Base-by-base conservation (phyloP, 1,140 invertebrate species). In the Stegodyphus dumicola region DNA sequence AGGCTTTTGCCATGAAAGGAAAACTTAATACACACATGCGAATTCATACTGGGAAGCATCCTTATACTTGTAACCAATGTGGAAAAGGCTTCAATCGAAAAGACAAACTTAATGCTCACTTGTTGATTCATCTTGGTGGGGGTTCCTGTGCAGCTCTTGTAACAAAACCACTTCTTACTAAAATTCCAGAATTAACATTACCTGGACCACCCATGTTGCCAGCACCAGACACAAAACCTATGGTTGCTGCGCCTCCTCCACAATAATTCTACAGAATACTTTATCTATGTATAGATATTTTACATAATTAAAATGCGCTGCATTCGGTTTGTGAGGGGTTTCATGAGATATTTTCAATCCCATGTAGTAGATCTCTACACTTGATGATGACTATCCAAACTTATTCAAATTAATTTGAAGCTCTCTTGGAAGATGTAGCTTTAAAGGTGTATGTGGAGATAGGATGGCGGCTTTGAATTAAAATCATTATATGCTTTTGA, bases 51-150 rank as follows among this genome's bases (percentile, higher is more conserved):
- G 91, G 91, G 81, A 91, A 92, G n/a, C 89, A 92, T 70, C 92
- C 93, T 83, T 92, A 92, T 88, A 88, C 92, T 6, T 94, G 94
- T 89, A 93, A 93, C 86, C 90, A 91, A 11, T 94, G 94, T 91
- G 92, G 93, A 0, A 94, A 92, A 6, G 90, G 91, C 78, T 95
- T 95, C 88, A 94, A 94, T 88, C 91, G 94, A 56, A 93, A 93
- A 90, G 94, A 95, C 89, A 93, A 94, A 73, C 90, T 95, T 0
- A 92, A 93, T 71, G 91, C 94, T 18, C 94, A 95, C 89, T 92
- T 93, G 91, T 90, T 93, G 56, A 93, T 94, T 77, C 94, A 95
- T 88, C 77, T 85, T 69, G 77, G 85, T 10, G 85, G 77, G 7
- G 54, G 33, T 11, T 52, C 85, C 18, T 86, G 84, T 78, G 70